These are phyloP conservation scores for Heliconius melpomene DNA, from an alignment of 1,140 invertebrate genomes.

Conservation along the genomic window DNA sequence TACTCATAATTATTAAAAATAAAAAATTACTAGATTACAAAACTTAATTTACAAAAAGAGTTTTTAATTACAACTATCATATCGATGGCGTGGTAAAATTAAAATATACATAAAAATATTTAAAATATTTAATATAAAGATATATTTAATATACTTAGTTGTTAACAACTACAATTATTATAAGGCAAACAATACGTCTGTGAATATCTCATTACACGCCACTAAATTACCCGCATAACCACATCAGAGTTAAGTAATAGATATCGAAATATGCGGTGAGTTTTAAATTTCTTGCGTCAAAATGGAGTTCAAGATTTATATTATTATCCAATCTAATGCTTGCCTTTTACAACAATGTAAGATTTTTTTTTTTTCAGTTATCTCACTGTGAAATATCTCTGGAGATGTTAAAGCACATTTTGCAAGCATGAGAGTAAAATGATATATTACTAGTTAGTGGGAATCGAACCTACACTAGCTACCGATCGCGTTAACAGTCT, in stretches of 20 bases:
- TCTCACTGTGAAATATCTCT: too few species aligned
- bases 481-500: too few species aligned
- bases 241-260: not conserved
- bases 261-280: not conserved
- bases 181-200: not conserved
- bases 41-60: too few species aligned
- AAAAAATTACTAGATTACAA: too few species aligned
- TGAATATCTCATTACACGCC: not conserved
- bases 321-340: not conserved
- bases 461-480: too few species aligned
- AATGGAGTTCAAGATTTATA: not conserved
- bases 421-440: too few species aligned
- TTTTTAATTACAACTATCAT: too few species aligned
- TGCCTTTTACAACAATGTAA: not conserved
- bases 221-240: constrained; percentile 7
- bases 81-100: too few species aligned
- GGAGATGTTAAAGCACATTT: too few species aligned
- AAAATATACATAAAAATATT: too few species aligned
- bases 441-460: too few species aligned
- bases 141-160: not conserved
- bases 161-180: not conserved
- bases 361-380: not conserved
- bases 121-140: not conserved
- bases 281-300: not conserved
- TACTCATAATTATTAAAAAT: too few species aligned